phyloP scores from a whole-genome alignment of 1,140 invertebrate genomes.

The Bombus vancouverensis region DNA sequence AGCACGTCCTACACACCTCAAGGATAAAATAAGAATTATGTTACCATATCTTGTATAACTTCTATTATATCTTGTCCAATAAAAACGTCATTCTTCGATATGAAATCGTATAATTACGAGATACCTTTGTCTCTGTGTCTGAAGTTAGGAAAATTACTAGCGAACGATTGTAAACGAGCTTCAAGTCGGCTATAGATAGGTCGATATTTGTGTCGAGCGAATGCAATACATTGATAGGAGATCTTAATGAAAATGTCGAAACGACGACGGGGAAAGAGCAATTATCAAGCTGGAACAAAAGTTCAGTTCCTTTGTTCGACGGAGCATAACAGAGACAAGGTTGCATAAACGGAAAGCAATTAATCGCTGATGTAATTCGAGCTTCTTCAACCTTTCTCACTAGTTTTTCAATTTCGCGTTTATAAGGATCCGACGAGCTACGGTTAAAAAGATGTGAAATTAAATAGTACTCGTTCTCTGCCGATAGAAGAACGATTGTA shows the following conservation, averaged over 20 bases:
- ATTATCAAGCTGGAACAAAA: slow-evolving; percentile 9
- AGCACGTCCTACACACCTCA: too few species aligned
- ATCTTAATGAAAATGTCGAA: slow-evolving; percentile 17
- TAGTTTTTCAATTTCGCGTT: slow-evolving; percentile 36
- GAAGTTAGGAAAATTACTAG: not conserved
- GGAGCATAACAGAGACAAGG: slow-evolving; percentile 15
- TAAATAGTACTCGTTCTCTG: not conserved
- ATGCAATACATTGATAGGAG: not conserved
- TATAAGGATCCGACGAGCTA: not conserved
- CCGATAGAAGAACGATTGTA: not conserved
- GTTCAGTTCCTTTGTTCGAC: slow-evolving; percentile 5
- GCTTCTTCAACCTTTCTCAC: slow-evolving; percentile 10
- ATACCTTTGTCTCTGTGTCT: not conserved
- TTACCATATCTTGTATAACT: too few species aligned
- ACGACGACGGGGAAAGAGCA: slow-evolving; percentile 5
- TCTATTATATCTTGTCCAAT: not conserved
- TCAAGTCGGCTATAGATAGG: not conserved
- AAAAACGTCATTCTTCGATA: not conserved
- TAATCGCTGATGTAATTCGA: slow-evolving; percentile 24
- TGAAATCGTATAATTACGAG: not conserved
- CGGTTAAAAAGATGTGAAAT: not conserved
- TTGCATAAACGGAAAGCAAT: slow-evolving; percentile 40
- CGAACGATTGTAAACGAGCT: not conserved
- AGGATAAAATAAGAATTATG: not conserved
- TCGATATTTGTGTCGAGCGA: too few species aligned